These are phyloP conservation scores for Ptychoptera albimana DNA, from an alignment of 2,888 invertebrate species.

Conservation along the genomic window DNA sequence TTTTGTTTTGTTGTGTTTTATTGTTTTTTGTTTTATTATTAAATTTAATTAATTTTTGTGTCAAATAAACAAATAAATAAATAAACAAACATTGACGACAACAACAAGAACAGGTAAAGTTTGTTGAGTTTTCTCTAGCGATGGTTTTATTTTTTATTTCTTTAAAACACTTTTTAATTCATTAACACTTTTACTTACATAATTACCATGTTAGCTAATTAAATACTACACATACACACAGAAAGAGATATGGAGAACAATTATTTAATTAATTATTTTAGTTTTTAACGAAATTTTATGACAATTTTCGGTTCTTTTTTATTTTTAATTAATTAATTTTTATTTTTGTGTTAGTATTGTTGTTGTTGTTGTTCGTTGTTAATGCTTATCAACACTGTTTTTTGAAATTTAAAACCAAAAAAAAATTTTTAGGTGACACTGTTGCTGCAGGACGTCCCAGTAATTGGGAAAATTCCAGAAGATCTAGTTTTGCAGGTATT, in stretches of 20 bases:
- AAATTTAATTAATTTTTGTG: too few relatives aligned
- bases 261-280: constrained; percentile 6
- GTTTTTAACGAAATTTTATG: not conserved
- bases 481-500: constrained; percentile 55
- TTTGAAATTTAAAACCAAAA: too few relatives aligned
- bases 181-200: not conserved
- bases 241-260: not conserved
- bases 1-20: constrained; percentile 2
- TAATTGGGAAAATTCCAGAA: constrained; percentile 61
- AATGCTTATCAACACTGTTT: too few relatives aligned
- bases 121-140: too few relatives aligned
- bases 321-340: not conserved
- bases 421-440: constrained; percentile 23
- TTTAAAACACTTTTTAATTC: constrained; percentile 3
- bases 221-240: too few relatives aligned
- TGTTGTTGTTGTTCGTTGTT: too few relatives aligned
- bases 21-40: constrained; percentile 5
- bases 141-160: not conserved
- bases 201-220: too few relatives aligned
- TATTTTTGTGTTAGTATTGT: too few relatives aligned
- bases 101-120: too few relatives aligned
- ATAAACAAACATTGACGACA: too few relatives aligned
- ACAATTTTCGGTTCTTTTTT: not conserved
- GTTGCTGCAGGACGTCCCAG: constrained; percentile 73
- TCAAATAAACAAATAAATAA: too few relatives aligned